Evolutionary conservation across 1,140 invertebrate species (phyloP).

Genomic region (Pogonomyrmex californicus): DNA sequence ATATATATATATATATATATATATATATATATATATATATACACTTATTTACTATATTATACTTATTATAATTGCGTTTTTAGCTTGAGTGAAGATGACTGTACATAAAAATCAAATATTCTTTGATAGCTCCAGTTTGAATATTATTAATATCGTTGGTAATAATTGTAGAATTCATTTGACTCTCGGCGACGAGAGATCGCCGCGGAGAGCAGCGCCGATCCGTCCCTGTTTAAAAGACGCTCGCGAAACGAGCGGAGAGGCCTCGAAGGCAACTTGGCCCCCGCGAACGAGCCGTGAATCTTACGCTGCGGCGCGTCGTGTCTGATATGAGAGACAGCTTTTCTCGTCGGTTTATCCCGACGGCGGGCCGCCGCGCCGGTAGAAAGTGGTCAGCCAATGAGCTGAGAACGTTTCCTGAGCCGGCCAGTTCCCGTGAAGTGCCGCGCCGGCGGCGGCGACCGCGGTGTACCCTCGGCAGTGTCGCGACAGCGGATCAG

Average conservation of each 20-base stretch:
- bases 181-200: background rate
- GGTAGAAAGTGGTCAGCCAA: conserved; percentile 86
- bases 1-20: no score
- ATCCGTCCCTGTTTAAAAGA: conserved; percentile 32
- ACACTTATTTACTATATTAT: no score
- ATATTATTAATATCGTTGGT: background rate
- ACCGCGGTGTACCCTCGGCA: conserved; percentile 67
- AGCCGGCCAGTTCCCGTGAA: conserved; percentile 68
- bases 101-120: background rate
- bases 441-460: conserved; percentile 71
- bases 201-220: background rate
- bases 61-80: background rate
- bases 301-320: conserved; percentile 28
- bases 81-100: background rate
- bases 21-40: no score
- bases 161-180: background rate
- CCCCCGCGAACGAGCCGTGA: background rate
- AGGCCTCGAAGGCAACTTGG: background rate
- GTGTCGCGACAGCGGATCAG: conserved; percentile 74
- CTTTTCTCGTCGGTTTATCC: conserved; percentile 75
- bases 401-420: conserved; percentile 78
- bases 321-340: conserved; percentile 75
- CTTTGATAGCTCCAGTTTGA: background rate
- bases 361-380: conserved; percentile 65
- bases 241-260: background rate